phyloP scores from a whole-genome alignment of 2,888 invertebrate species.

The Trichogramma evanescens region DNA sequence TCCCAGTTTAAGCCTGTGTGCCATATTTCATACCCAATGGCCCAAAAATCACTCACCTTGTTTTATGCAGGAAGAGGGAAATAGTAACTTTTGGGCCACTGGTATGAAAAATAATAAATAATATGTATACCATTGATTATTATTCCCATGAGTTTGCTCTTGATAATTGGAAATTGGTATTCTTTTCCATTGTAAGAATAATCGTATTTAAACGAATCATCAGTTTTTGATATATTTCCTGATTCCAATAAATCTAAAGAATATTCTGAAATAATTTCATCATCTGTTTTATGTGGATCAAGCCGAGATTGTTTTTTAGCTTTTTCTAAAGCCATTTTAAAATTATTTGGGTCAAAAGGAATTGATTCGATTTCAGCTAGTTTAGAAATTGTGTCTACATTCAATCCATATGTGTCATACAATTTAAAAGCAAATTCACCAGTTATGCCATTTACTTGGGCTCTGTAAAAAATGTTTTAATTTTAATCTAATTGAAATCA shows the following conservation, averaged over 20 bases:
- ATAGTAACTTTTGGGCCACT: no score
- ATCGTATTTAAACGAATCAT: slow-evolving; percentile 61
- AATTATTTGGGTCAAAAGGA: slow-evolving; percentile 55
- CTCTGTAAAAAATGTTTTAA: slow-evolving; percentile 19
- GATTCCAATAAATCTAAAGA: slow-evolving; percentile 40
- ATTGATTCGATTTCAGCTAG: slow-evolving; percentile 60
- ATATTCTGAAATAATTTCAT: slow-evolving; percentile 26
- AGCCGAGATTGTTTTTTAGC: slow-evolving; percentile 29
- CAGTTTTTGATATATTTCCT: slow-evolving; percentile 51
- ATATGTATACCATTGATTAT: slow-evolving; percentile 33
- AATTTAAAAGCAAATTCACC: slow-evolving; percentile 65
- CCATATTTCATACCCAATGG: no score
- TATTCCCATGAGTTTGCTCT: slow-evolving; percentile 39
- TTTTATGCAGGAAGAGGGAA: no score
- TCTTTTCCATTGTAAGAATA: slow-evolving; percentile 48
- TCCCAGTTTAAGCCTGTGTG: no score
- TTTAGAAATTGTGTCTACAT: slow-evolving; percentile 61
- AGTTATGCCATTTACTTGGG: slow-evolving; percentile 47
- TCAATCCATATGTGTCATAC: slow-evolving; percentile 73
- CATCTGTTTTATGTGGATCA: slow-evolving; percentile 24
- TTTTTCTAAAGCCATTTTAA: slow-evolving; percentile 53
- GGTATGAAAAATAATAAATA: no score
- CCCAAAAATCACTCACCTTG: no score
- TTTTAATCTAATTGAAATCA: not conserved
- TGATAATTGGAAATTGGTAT: slow-evolving; percentile 54